Evolutionary conservation across 2,888 invertebrate species (phyloP), one percentile per base, ranked within the genome.

Genomic region (Anthophora plumipes): DNA sequence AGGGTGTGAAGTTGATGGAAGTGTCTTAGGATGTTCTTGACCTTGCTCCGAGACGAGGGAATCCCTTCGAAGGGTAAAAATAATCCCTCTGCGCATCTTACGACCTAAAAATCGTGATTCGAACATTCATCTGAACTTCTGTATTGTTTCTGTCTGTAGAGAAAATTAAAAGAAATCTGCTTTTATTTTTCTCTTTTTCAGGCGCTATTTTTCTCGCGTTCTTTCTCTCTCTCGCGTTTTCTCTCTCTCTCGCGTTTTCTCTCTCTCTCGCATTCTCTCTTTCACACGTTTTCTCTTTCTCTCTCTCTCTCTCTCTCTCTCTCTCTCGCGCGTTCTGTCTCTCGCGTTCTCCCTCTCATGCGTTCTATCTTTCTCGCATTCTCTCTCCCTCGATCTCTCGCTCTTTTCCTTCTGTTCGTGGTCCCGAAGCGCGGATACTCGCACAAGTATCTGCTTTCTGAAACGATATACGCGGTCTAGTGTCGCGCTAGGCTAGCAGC

Each of bases 371-470:
- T n/a, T n/a, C 39, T 37, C 37, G 14, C 43, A 68, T 25, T 57
- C 61, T 69, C 50, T 46, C 66, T 39, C 11, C 14, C 31, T 25
- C 14, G n/a, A n/a, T 11, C 48, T 50, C 48, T 50, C 48, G 17
- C 31, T 4, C 4, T 31, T 31, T 31, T 4, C 31, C 14, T 6
- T 11, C 12, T 46, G 20, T 9, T 1, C 25, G 14, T 17, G 46
- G 14, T 12, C 22, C 48, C 67, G 9, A 31, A 55, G 11, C 60
- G 48, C 48, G 41, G n/a, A 14, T 14, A n/a, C 73, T 81, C 80
- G 73, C 69, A 70, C 80, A 79, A 60, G 80, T 81, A 81, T 79
- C 66, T 25, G 66, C 66, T 81, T 74, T 79, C 73, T 59, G 66
- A 54, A 69, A 79, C 52, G 50, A 41, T 66, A 61, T 61, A 67